A percentile compares a stretch with the other conserved stretches of the same genome.
Evolutionary conservation across 2,888 invertebrate species (phyloP).

Genomic region (Oligia fasciuncula): DNA sequence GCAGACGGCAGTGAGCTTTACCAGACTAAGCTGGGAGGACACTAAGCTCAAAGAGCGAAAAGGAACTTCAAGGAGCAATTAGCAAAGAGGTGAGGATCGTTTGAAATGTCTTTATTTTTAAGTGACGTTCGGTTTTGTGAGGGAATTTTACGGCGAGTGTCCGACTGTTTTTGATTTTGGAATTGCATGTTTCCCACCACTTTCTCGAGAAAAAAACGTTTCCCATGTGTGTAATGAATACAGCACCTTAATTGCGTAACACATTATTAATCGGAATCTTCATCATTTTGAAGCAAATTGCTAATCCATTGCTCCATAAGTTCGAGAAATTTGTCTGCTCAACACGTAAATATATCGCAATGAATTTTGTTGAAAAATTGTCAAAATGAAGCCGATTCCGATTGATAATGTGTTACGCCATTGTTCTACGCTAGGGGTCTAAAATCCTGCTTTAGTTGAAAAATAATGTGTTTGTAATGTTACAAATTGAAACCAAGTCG

Average conservation of each 20-base stretch:
- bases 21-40: conserved; percentile 30
- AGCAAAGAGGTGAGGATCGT: conserved; percentile 47
- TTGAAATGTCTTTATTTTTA: conserved; percentile 21
- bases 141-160: background rate
- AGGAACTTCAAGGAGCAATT: conserved; percentile 42
- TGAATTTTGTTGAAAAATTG: too few relatives aligned
- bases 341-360: too few relatives aligned
- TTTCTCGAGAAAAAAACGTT: background rate
- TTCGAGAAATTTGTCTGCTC: too few relatives aligned
- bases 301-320: too few relatives aligned
- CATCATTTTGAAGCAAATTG: too few relatives aligned
- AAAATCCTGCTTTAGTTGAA: background rate
- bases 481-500: background rate
- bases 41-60: conserved; percentile 31
- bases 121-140: conserved; percentile 2
- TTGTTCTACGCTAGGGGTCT: background rate
- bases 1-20: conserved; percentile 44
- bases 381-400: too few relatives aligned
- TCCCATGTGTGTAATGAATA: background rate
- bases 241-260: too few relatives aligned
- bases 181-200: background rate
- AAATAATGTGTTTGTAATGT: background rate
- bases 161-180: background rate
- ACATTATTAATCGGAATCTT: too few relatives aligned
- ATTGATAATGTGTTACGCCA: too few relatives aligned